Conservation (phyloP, 2,797 vertebrate species). For the Bucorvus abyssinicus region DNA sequence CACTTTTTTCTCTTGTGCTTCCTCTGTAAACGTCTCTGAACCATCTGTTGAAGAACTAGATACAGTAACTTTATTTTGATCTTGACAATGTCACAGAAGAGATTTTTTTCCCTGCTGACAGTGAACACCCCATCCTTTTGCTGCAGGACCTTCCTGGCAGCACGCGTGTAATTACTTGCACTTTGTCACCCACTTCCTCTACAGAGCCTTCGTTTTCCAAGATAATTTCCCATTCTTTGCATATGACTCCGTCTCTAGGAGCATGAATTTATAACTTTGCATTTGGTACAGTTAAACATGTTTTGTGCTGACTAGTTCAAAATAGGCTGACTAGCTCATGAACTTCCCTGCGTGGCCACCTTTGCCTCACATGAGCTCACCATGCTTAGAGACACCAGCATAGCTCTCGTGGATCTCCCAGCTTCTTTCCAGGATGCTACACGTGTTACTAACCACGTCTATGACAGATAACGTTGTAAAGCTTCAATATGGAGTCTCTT, state of each 20-base stretch:
- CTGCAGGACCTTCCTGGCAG: not conserved
- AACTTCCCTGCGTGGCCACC: not conserved
- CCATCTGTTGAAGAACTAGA: not conserved
- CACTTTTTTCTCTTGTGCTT: not conserved
- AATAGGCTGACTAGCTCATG: not conserved
- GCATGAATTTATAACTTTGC: not conserved
- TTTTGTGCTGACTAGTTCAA: not conserved
- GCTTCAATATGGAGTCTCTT: not conserved
- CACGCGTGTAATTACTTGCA: not conserved
- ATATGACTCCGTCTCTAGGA: not conserved
- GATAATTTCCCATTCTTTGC: not conserved
- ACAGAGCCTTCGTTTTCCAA: not conserved
- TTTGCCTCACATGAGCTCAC: not conserved
- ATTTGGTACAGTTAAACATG: not conserved
- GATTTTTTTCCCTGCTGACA: not conserved
- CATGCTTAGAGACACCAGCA: not conserved
- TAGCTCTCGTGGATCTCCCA: not conserved
- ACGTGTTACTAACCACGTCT: not conserved
- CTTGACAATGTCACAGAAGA: not conserved
- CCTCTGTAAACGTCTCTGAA: not conserved
- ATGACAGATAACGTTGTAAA: not conserved
- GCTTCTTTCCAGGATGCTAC: not conserved
- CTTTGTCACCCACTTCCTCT: not conserved
- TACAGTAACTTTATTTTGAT: not conserved
- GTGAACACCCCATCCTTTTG: not conserved